Evolutionary conservation across 2,888 invertebrate genomes (phyloP), one percentile per base, ranked within the genome.

Genomic region (Nineta flava): DNA sequence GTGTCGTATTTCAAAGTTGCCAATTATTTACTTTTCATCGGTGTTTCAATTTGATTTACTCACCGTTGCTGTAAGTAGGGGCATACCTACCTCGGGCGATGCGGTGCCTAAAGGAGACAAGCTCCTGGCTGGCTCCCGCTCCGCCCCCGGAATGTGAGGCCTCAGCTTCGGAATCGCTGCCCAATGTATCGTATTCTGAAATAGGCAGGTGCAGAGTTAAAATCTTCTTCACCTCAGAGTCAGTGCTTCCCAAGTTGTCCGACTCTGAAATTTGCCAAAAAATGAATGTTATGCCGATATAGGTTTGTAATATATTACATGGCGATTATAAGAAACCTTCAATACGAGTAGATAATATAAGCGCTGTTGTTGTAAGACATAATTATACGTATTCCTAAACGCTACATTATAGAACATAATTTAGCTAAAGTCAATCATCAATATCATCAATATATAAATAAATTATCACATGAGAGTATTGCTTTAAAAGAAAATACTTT

Each of bases 221-320:
- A 78, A 87, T 87, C 81, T 87, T 86, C 82, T 86, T 86, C 75
- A 87, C 86, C 79, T 90, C 88, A 72, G 88, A 88, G 79, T 90
- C 88, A 77, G 88, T 88, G 68, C 87, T 88, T 73, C 90, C 88
- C 81, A 87, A 80, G 82, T 87, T 88, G 82, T 87, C 88, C 74
- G 86, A 86, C 77, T 91, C 84, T 83, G 83, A 62, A 75, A 77
- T 62, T 59, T 53, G 52, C 49, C 46, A 15, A 50, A 19, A 42
- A 48, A 21, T 21, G 34, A 47, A 34, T 47, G 17, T 47, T 47
- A 34, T 17, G 32, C n/a, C 32, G 12, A 15, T 15, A 47, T 26
- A n/a, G 19, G 19, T 17, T 46, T 19, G 15, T 32, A 26, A 26
- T 7, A 26, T 26, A 26, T 26, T 26, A 6, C 26, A 26, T 26